A percentile compares a stretch with the other conserved stretches of the same genome.
Evolutionary conservation across 1,140 invertebrate genomes (phyloP).

Genomic region (Brachionus manjavacas): DNA sequence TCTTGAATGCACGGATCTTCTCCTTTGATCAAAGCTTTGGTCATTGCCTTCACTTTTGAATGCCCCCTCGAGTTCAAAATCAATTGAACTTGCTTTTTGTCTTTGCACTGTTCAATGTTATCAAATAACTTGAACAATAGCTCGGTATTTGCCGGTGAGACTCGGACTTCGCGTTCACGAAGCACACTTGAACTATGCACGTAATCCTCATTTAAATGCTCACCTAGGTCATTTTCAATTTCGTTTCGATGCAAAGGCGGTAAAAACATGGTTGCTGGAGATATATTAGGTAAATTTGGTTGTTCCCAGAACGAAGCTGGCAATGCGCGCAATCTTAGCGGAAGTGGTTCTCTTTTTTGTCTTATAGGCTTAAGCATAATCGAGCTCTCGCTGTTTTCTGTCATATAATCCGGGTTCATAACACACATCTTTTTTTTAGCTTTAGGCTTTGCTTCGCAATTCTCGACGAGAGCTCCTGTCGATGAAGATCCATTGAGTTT

Average conservation of each 20-base stretch:
- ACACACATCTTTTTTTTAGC: conserved; percentile 17
- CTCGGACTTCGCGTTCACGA: conserved; percentile 49
- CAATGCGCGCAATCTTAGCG: conserved; percentile 61
- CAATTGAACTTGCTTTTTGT: conserved; percentile 45
- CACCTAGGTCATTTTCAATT: conserved; percentile 51
- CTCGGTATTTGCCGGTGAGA: conserved; percentile 59
- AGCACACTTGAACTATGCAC: conserved; percentile 42
- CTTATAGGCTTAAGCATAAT: conserved; percentile 15
- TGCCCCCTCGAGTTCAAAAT: conserved; percentile 51
- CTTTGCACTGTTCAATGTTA: conserved; percentile 52
- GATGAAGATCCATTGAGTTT: conserved; percentile 9
- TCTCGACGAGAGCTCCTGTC: background rate
- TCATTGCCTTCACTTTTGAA: conserved; percentile 46
- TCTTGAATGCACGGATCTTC: conserved; percentile 61
- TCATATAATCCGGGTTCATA: background rate
- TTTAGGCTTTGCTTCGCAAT: background rate
- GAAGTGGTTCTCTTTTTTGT: conserved; percentile 55
- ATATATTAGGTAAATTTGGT: conserved; percentile 58
- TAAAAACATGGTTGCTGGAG: conserved; percentile 56
- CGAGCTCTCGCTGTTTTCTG: background rate
- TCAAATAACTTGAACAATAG: conserved; percentile 60
- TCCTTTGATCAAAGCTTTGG: conserved; percentile 50
- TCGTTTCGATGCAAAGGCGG: conserved; percentile 57
- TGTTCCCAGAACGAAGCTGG: conserved; percentile 63
- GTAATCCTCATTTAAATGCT: background rate